Base-by-base conservation (phyloP, 1,140 invertebrate species). In the Temnothorax curvispinosus region DNA sequence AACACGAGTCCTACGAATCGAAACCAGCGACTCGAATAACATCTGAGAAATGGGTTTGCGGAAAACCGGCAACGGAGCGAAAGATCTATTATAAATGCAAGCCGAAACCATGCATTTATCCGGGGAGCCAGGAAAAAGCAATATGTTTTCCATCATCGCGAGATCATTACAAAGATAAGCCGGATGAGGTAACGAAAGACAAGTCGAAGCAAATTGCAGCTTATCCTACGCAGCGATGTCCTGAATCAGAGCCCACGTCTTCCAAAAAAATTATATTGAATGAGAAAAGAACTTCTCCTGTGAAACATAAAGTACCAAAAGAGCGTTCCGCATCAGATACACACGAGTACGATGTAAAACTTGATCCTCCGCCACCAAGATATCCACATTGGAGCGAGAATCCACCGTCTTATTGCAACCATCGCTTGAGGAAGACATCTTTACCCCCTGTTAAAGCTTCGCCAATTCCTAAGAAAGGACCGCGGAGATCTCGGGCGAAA, bases 371-470 rank as follows among this genome's bases (percentile, higher is more conserved):
- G 3, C 87, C 89, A 1, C 78, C 85, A 0, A 74, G 21, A 7
- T 35, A 47, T 9, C 7, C 1, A 3, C 89, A 90, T 27, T 90
- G 85, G 85, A 60, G 78, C 5, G 32, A 90, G 1, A 77, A 65
- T 44, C 56, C 4, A 15, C 50, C 38, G 35, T 8, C 52, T 71
- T 71, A 81, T 35, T 80, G 62, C 35, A 13, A 65, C 8, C 0
- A 3, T 44, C 58, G 38, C 52, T 32, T 5, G 18, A 41, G 32
- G 2, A 67, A 47, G 13, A 38, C 6, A 4, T 15, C 9, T 3
- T 1, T 38, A 6, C 0, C n/a, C 0, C 11, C 0, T 15, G 27
- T 7, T 11, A 47, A 60, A 56, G 1, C 82, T 7, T 67, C 60
- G 0, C 62, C 82, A 0, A 76, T 75, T 38, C 74, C 85, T 2